Base-by-base conservation (phyloP, 2,888 invertebrate species). In the Clanis bilineata region DNA sequence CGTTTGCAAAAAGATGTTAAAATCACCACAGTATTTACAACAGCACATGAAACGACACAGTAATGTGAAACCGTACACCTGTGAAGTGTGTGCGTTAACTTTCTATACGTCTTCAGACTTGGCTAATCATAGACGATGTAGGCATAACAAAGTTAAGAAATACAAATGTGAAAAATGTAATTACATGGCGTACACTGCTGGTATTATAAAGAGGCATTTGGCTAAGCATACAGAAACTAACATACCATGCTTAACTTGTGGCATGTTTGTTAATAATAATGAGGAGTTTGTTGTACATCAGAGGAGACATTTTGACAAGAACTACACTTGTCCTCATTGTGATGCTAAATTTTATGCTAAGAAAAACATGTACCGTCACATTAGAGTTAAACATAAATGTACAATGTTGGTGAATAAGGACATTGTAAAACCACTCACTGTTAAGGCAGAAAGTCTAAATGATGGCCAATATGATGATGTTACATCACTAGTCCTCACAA, bases 51-150 rank as follows among this genome's bases (percentile, higher is more conserved):
- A 72, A 54, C 65, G 90, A 12, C 90, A 90, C 57, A 73, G 71
- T 1, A 86, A 83, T 0, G 66, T 81, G 0, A 88, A 83, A 61
- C 70, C 79, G 0, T 86, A 65, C 59, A 76, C 85, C 0, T 90
- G 90, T 71, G 90, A 90, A 57, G 71, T 71, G 12, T 91, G 90
- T 66, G 83, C 86, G 0, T 74, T 80, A 5, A 74, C 83, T 18
- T 90, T 86, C 60, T 88, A 71, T 56, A 85, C 87, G 0, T 55
- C 70, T 0, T 71, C 79, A 0, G 90, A 89, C 62, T 71, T 91
- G 0, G 77, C 79, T 7, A 87, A 84, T 47, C 90, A 90, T 55
- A 80, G 69, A 60, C 69, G 73, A 1, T 75, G 64, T 39, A 76
- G 73, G 1, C 90, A 90, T 64, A 67, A 70, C 6, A 81, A 74